These are phyloP conservation scores for Boloria euphrosyne DNA, from an alignment of 2,888 invertebrate genomes.

Conservation along the genomic window DNA sequence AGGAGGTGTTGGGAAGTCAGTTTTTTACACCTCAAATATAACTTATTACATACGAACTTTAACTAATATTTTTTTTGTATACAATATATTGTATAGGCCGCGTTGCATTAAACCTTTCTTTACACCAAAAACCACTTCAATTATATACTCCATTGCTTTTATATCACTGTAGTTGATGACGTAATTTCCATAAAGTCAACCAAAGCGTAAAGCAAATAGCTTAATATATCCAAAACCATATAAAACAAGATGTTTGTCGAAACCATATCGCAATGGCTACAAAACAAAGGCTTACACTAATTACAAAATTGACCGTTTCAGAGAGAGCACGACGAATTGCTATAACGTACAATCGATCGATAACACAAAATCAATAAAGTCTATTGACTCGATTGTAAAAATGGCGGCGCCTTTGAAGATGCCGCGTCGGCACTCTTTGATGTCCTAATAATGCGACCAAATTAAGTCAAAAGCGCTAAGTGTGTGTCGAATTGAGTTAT, in stretches of 20 bases:
- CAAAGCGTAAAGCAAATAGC: conserved; percentile 12
- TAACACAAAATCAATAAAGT: conserved; percentile 82
- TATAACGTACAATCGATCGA: conserved; percentile 57
- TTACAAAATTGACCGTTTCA: conserved; percentile 66
- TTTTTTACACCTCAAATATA: no score
- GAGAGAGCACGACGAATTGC: conserved; percentile 68
- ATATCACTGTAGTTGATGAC: no score
- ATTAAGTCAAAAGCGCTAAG: conserved; percentile 78
- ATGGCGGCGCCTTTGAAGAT: conserved; percentile 66
- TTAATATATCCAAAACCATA: conserved; percentile 17
- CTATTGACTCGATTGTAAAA: conserved; percentile 50
- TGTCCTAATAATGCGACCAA: conserved; percentile 77
- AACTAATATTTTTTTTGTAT: no score
- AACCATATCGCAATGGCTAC: conserved; percentile 57
- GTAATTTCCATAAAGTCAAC: neutral
- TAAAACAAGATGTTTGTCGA: conserved; percentile 34
- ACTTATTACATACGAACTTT: no score
- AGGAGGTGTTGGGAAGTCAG: no score
- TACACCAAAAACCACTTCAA: no score
- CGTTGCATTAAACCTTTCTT: no score
- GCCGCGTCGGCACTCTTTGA: conserved; percentile 73
- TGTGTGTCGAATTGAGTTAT: conserved; percentile 79
- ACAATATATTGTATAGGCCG: no score
- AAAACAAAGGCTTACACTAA: conserved; percentile 69
- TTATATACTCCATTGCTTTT: no score